phyloP scores from a whole-genome alignment of 2,113 vertebrate species.

The Phycodurus eques region DNA sequence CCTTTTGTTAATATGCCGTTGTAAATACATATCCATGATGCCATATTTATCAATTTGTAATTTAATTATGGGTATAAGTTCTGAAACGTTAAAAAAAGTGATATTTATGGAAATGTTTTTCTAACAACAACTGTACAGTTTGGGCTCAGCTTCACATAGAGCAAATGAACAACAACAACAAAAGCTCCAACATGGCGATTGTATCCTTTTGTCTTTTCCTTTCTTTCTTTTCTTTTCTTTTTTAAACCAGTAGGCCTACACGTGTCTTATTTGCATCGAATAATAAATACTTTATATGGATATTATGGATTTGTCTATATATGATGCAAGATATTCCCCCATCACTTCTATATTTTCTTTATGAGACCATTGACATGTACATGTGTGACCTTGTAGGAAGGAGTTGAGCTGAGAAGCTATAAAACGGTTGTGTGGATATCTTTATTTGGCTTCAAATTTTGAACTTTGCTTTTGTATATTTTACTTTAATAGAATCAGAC shows the following conservation, averaged over 20 bases:
- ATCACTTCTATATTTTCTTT: constrained; percentile 69
- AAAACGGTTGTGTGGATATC: constrained; percentile 63
- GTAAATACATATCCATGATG: constrained; percentile 99
- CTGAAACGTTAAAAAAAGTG: constrained; percentile 87
- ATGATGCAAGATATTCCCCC: constrained; percentile 70
- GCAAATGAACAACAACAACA: constrained; percentile 83
- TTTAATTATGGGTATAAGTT: constrained; percentile 99
- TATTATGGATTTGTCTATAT: constrained; percentile 77
- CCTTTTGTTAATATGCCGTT: constrained; percentile 98
- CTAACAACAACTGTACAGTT: constrained; percentile 98
- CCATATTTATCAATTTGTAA: constrained; percentile 99
- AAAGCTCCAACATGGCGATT: constrained; percentile 84
- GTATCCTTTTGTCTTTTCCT: constrained; percentile 69
- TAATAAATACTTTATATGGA: constrained; percentile 76
- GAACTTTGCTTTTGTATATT: constrained; percentile 59
- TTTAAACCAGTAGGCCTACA: constrained; percentile 77
- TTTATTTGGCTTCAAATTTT: constrained; percentile 59
- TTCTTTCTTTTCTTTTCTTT: constrained; percentile 16
- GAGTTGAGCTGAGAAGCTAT: constrained; percentile 63
- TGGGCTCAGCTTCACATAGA: constrained; percentile 90
- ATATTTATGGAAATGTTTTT: constrained; percentile 99
- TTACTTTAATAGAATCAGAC: constrained; percentile 71
- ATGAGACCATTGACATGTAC: constrained; percentile 73
- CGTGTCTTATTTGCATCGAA: constrained; percentile 79
- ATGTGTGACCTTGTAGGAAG: constrained; percentile 61